Percentiles rank a stretch among this genome's conserved stretches.
Evolutionary conservation across 2,797 vertebrate species (phyloP).

Genomic region (Coreius guichenoti): DNA sequence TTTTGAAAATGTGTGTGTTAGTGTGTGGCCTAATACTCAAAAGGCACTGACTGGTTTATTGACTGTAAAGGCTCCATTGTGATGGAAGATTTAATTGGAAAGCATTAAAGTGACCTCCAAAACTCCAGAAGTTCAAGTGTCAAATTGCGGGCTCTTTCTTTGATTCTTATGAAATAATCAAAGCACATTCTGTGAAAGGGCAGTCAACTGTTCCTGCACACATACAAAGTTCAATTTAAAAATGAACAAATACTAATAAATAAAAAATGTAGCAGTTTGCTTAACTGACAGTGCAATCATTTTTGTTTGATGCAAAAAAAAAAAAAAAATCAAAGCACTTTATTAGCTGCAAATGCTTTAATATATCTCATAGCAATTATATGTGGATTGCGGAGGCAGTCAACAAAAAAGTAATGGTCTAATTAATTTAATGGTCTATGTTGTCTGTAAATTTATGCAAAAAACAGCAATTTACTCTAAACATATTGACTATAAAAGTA

Average conservation of each 20-base stretch:
- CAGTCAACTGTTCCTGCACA: neutral
- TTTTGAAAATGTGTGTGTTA: constrained; percentile 43
- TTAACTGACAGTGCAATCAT: neutral
- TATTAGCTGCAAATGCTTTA: neutral
- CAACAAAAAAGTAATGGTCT: neutral
- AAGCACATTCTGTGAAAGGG: neutral
- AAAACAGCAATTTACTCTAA: neutral
- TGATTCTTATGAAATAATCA: neutral
- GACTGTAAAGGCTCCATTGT: constrained; percentile 40
- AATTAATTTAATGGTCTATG: neutral
- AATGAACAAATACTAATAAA: neutral
- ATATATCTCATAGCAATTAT: neutral
- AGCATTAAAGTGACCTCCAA: constrained; percentile 49
- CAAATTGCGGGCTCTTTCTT: constrained; percentile 3
- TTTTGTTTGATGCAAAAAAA: neutral
- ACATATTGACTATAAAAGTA: neutral
- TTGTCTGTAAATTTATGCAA: neutral
- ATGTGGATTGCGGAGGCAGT: neutral
- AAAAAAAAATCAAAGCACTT: neutral
- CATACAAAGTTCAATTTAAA: neutral
- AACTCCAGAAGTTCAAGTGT: constrained; percentile 37
- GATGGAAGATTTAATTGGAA: constrained; percentile 49
- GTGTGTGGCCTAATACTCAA: constrained; percentile 39
- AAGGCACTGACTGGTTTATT: constrained; percentile 41
- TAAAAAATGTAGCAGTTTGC: neutral